Evolutionary conservation across 2,888 invertebrate species (phyloP), one percentile per base, ranked within the genome.

Genomic region (Camponotus fellah): DNA sequence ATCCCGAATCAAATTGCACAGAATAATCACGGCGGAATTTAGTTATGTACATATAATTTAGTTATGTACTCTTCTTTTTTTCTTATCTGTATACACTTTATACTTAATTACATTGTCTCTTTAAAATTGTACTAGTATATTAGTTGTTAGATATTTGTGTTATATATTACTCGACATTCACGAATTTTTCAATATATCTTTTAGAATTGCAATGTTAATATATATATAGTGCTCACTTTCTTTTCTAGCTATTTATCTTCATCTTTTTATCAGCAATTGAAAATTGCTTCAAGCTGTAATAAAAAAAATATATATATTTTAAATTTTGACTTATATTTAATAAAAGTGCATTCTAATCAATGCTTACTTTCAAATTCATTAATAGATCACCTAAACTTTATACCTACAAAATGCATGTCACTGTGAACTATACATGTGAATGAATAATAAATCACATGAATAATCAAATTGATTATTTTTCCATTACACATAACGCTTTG

Each of bases 401-500:
- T 37, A 10, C 37, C 17, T n/a, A n/a, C 8, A 37, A 37, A 37
- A 64, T n/a, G n/a, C 37, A 64, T 34, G 37, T 37, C 37, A 37
- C 4, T 62, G 8, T 46, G 12, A 21, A 21, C 6, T 66, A 8
- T 32, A 62, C 14, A 62, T 62, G 17, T 32, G 17, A 62, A 32
- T 62, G 32, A 9, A 34, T 34, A 62, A 62, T 62, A 5, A 46
- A 46, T 32, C 32, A 40, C 64, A 9, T 8, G n/a, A 69, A 58
- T 9, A 43, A 69, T 43, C 12, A 3, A 6, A 32, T 0, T 17
- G 46, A 60, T n/a, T 49, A 21, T 43, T 62, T 17, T 37, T 10
- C n/a, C 12, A 21, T 60, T 62, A 72, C 79, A 80, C 72, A 17
- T 69, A 79, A 46, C 17, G 58, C 79, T 71, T 72, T 60, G 72